Conservation (phyloP, 2,113 vertebrate species). For the Pachypanchax playfairii region DNA sequence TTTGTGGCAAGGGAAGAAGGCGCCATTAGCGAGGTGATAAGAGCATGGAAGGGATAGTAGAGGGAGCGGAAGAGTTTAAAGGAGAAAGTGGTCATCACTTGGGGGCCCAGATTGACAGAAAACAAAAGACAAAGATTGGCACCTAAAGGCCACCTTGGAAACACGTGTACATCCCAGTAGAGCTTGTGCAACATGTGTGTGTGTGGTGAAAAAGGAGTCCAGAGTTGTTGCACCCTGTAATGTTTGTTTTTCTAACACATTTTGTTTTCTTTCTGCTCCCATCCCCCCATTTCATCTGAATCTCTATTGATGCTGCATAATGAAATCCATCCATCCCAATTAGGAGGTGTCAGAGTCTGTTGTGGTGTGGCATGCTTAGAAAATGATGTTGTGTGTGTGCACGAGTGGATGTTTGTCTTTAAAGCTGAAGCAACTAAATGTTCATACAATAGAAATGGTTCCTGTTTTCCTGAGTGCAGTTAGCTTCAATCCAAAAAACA, state of each 20-base stretch:
- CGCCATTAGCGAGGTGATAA: slow-evolving; percentile 36
- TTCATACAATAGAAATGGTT: slow-evolving; percentile 14
- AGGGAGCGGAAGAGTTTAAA: slow-evolving; percentile 3
- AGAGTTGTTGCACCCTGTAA: slow-evolving; percentile 31
- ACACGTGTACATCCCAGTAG: slow-evolving; percentile 25
- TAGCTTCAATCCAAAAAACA: background rate
- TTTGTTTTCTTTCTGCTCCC: slow-evolving; percentile 16
- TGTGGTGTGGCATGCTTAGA: slow-evolving; percentile 24
- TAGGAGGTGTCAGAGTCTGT: slow-evolving; percentile 64
- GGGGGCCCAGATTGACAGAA: slow-evolving; percentile 3
- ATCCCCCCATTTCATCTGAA: slow-evolving; percentile 43
- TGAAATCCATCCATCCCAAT: slow-evolving; percentile 75
- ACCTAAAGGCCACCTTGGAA: slow-evolving; percentile 35
- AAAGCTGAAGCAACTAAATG: slow-evolving; percentile 9
- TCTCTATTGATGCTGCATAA: slow-evolving; percentile 65
- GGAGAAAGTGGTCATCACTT: background rate
- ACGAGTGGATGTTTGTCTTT: slow-evolving; percentile 3
- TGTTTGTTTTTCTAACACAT: slow-evolving; percentile 71
- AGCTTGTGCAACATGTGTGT: slow-evolving; percentile 25
- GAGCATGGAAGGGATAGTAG: background rate
- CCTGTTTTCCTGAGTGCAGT: background rate
- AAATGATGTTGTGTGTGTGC: slow-evolving; percentile 10
- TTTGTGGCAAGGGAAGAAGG: slow-evolving; percentile 34
- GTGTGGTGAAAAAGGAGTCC: slow-evolving; percentile 34
- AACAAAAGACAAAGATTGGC: slow-evolving; percentile 12